Conservation (phyloP, 2,113 vertebrate species). For the Cyphotilapia sp. region DNA sequence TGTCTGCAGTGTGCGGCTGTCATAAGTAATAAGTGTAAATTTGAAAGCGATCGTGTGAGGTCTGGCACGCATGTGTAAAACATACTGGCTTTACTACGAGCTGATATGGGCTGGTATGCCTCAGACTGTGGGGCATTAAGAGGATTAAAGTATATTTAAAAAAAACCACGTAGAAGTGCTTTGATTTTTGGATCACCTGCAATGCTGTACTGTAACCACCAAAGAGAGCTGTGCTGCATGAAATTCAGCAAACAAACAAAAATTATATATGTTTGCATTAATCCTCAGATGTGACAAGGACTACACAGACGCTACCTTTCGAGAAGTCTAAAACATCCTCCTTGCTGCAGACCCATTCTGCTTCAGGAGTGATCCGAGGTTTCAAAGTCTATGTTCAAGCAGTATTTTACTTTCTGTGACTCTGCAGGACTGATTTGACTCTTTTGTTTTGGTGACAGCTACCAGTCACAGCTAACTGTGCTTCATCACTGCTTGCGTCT, state of each 20-base stretch:
- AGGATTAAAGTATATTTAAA: constrained; percentile 15
- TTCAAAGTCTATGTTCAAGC: not conserved
- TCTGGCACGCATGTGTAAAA: not conserved
- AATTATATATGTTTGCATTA: not conserved
- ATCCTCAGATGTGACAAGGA: not conserved
- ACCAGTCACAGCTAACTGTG: not conserved
- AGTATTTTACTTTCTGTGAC: not conserved
- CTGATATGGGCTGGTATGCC: not conserved
- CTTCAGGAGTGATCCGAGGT: not conserved
- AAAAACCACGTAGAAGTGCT: not conserved
- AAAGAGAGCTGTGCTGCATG: not conserved
- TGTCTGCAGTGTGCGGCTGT: constrained; percentile 9
- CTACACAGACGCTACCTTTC: not conserved
- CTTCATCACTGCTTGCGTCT: constrained; percentile 19
- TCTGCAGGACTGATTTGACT: not conserved
- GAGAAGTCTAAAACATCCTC: not conserved
- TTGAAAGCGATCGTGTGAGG: constrained; percentile 9
- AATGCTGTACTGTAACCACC: not conserved
- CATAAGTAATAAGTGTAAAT: not conserved
- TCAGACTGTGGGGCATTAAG: constrained; percentile 7
- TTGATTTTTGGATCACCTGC: not conserved
- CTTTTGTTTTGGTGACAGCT: not conserved
- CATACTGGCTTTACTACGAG: not conserved
- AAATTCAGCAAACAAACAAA: not conserved
- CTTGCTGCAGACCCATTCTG: not conserved